phyloP scores from a whole-genome alignment of 2,888 invertebrate species.

The Papilio gigon region DNA sequence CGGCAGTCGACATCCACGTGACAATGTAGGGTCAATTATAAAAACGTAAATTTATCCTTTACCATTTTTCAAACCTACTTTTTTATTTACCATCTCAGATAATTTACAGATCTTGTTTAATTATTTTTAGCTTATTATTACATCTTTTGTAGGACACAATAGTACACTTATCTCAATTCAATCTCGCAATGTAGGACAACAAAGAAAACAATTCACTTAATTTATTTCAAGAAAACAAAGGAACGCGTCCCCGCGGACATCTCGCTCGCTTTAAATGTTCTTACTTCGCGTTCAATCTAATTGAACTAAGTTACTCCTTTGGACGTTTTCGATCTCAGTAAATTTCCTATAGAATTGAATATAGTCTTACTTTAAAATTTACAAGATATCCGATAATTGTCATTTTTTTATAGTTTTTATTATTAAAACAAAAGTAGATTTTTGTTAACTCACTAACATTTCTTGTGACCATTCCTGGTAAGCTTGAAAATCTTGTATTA shows the following conservation, averaged over 20 bases:
- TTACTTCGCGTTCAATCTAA: slow-evolving; percentile 20
- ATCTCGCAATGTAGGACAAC: slow-evolving; percentile 21
- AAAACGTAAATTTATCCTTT: no score
- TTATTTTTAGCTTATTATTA: no score
- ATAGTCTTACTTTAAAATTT: no score
- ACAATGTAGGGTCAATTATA: no score
- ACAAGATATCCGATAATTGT: no score
- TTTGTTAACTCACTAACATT: no score
- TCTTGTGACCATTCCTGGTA: no score
- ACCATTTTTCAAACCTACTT: no score
- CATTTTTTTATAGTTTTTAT: no score
- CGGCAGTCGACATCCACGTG: no score
- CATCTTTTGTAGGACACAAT: not conserved
- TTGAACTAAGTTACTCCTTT: slow-evolving; percentile 1
- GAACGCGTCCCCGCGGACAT: slow-evolving; percentile 21
- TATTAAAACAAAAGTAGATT: no score
- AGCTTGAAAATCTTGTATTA: no score
- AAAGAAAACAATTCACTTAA: slow-evolving; percentile 24
- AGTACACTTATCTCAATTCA: slow-evolving; percentile 12
- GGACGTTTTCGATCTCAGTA: not conserved
- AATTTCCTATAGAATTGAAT: not conserved
- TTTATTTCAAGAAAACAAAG: slow-evolving; percentile 22
- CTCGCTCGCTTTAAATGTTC: slow-evolving; percentile 16
- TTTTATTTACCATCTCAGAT: not conserved
- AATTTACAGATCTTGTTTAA: not conserved